Evolutionary conservation across 2,797 vertebrate species (phyloP), one percentile per base, ranked within the genome.

Genomic region (Rhadinocentrus ornatus): DNA sequence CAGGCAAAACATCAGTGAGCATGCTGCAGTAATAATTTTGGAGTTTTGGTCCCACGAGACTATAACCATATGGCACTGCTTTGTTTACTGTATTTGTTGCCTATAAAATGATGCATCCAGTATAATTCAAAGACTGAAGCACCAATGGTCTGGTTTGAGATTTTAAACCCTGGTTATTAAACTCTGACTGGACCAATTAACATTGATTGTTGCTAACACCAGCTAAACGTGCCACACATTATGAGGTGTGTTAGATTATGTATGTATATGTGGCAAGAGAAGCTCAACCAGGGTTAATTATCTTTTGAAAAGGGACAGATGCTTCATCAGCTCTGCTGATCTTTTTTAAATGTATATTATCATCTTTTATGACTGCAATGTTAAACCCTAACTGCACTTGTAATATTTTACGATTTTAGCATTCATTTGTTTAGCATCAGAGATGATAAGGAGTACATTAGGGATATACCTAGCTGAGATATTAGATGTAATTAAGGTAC

Each of bases 251-350:
- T 60, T 72, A 82, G 37, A 16, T 58, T 48, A 16, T 78, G 73
- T 81, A 71, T 83, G 84, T 84, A 80, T 86, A 67, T 81, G 57
- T 77, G 64, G 57, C 65, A 78, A 75, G 67, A 41, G 68, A 80
- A 61, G 55, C 77, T 69, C n/a, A 29, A 48, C 48, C 53, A 41
- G 63, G 74, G 77, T 77, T 81, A 83, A 90, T 91, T 80, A 90
- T 75, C 76, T 77, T 73, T 79, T 15, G 37, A 16, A 16, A 39
- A 39, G 16, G 15, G 37, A 16, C 72, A 81, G 71, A 69, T 66
- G 81, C 83, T 84, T 73, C 76, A 80, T 77, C 74, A 87, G 73
- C 27, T 69, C 61, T 74, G 75, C 61, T 46, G 18, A 12, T 39
- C 11, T 39, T 4, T 15, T 15, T 15, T 39, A 2, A 12, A 1